A percentile compares a stretch with the other conserved stretches of the same genome.
phyloP scores from a whole-genome alignment of 2,888 invertebrate genomes.

The Drosophila cognata region DNA sequence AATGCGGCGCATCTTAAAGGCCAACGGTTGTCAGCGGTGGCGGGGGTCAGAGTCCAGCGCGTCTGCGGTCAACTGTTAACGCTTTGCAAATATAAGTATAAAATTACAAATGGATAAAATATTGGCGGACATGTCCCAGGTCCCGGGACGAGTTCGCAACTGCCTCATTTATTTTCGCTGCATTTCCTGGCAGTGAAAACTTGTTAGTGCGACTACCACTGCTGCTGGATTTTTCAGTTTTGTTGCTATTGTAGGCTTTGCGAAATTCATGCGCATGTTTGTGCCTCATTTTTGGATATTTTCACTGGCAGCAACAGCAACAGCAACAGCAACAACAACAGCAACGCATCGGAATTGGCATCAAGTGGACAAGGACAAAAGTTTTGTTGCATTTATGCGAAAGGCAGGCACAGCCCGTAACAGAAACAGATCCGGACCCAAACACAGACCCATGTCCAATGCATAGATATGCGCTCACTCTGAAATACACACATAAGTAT shows the following conservation, averaged over 20 bases:
- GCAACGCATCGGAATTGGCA: constrained; percentile 60
- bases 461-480: constrained; percentile 44
- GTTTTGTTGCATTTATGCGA: constrained; percentile 63
- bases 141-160: constrained; percentile 56
- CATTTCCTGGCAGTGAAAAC: constrained; percentile 55
- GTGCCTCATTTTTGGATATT: constrained; percentile 78
- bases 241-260: constrained; percentile 35
- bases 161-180: constrained; percentile 72
- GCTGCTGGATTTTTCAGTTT: constrained; percentile 13
- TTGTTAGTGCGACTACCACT: constrained; percentile 60
- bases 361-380: constrained; percentile 66
- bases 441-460: constrained; percentile 34
- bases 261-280: constrained; percentile 83
- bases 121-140: constrained; percentile 57
- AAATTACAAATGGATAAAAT: constrained; percentile 77
- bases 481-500: constrained; percentile 3
- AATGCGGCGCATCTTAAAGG: constrained; percentile 61
- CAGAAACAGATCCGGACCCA: constrained; percentile 49
- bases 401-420: constrained; percentile 32
- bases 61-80: constrained; percentile 41
- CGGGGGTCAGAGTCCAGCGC: constrained; percentile 20
- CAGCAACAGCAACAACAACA: constrained; percentile 19
- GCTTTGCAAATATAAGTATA: constrained; percentile 59
- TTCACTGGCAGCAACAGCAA: constrained; percentile 45
- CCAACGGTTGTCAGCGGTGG: constrained; percentile 37